Evolutionary conservation across 64 coral and sea anemone species (phyloP).

Genomic region (Acropora yongei): DNA sequence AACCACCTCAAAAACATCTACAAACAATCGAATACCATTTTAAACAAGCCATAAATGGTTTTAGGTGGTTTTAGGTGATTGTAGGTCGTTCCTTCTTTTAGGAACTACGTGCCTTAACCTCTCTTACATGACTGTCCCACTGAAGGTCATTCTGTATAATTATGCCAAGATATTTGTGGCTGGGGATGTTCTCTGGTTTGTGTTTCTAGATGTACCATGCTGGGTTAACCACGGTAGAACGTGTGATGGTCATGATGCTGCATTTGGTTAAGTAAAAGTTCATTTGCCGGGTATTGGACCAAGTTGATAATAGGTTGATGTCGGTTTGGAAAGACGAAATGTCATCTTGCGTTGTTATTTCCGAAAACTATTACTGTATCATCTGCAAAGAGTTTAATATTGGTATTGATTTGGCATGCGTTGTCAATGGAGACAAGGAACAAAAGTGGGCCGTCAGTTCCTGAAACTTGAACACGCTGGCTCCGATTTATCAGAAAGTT

Average conservation of each 20-base stretch:
- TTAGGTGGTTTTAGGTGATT: too few species aligned
- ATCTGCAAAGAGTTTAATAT: slow-evolving; percentile 38
- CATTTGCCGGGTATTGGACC: slow-evolving; percentile 50
- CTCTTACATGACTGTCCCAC: slow-evolving; percentile 35
- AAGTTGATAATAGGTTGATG: slow-evolving; percentile 25
- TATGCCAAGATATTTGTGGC: too few species aligned
- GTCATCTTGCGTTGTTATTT: not conserved
- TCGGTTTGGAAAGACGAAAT: slow-evolving; percentile 34
- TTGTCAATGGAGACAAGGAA: slow-evolving; percentile 31
- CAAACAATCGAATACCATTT: too few species aligned
- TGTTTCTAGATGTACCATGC: too few species aligned
- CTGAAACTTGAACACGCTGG: slow-evolving; percentile 42
- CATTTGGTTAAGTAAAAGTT: slow-evolving; percentile 51
- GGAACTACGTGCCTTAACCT: not conserved
- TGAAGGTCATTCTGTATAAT: too few species aligned
- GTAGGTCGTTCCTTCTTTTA: too few species aligned
- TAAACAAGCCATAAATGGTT: too few species aligned
- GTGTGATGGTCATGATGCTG: not conserved
- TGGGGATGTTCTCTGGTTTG: too few species aligned
- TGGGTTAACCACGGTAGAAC: not conserved
- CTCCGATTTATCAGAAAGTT: slow-evolving; percentile 30
- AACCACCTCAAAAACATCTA: too few species aligned
- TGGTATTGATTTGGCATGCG: slow-evolving; percentile 29
- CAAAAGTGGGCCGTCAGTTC: slow-evolving; percentile 31
- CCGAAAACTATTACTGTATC: slow-evolving; percentile 3